Evolutionary conservation across 2,888 invertebrate species (phyloP).

Genomic region (Polyommatus iphigenia): DNA sequence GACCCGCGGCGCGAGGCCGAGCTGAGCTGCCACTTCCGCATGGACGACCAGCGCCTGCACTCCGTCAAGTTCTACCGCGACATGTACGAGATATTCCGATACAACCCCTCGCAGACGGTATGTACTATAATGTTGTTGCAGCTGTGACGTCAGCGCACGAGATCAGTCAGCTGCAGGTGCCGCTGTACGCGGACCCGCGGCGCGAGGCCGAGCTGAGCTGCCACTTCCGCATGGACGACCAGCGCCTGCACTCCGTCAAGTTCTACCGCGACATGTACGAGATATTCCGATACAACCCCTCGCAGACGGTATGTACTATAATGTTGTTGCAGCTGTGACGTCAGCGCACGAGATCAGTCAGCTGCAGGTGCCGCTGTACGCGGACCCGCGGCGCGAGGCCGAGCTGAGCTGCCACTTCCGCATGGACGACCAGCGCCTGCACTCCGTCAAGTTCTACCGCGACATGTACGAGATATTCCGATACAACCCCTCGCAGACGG

Average conservation of each 20-base stretch:
- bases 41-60: constrained; percentile 71
- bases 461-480: no score
- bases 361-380: no score
- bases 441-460: no score
- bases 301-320: no score
- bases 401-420: no score
- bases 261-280: constrained; percentile 75
- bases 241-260: constrained; percentile 73
- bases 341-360: no score
- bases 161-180: constrained; percentile 71
- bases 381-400: no score
- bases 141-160: constrained; percentile 68
- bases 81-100: constrained; percentile 67
- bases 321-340: no score
- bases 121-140: constrained; percentile 45
- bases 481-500: no score
- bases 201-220: constrained; percentile 63
- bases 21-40: constrained; percentile 72
- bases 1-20: constrained; percentile 72
- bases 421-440: no score
- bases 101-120: constrained; percentile 63
- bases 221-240: constrained; percentile 72
- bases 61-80: constrained; percentile 76
- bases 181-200: constrained; percentile 72
- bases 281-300: no score